Evolutionary conservation across 2,113 vertebrate species (phyloP), one percentile per base, ranked within the genome.

Genomic region (Embiotoca jacksoni): DNA sequence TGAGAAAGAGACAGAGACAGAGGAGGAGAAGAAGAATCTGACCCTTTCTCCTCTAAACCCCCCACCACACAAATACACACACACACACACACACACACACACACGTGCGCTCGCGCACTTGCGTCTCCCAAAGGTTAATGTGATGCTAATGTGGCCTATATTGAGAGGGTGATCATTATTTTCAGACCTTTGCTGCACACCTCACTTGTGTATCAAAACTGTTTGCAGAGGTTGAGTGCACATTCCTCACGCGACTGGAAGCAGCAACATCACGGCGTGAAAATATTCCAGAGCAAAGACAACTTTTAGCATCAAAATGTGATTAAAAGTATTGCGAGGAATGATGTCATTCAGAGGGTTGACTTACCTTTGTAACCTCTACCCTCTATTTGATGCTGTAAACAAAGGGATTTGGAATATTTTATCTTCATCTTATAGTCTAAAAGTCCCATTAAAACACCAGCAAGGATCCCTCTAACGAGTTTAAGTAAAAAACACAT

Each of bases 71-170:
- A 23, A 23, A 14, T 70, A 47, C 54, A 55, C 37, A 31, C 23
- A n/a, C 44, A 35, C 52, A 36, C 39, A 50, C 57, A 46, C 13
- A 37, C 47, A 44, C 35, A 72, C 58, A 44, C 57, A n/a, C 39
- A 14, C 63, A 57, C 68, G 49, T 36, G 32, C 50, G 55, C 71
- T 56, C 35, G 16, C 39, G 41, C 68, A 72, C 70, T 68, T 65
- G 49, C 66, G 52, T 56, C 13, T 69, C 46, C 15, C 23, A 84
- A 93, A 91, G 84, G 91, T 93, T 88, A 85, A 92, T 93, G 80
- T 59, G 70, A 91, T 93, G 83, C 88, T 93, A 88, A 91, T 90
- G 74, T 88, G 80, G 84, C 64, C 72, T 82, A 69, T 85, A 77
- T 84, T 85, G 69, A 86, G 82, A 89, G 68, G 78, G 70, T 79